Percentiles rank a stretch among this genome's conserved stretches.
These are phyloP conservation scores for Vespertilio murinus DNA, from an alignment of 2,797 vertebrate species.

Conservation along the genomic window DNA sequence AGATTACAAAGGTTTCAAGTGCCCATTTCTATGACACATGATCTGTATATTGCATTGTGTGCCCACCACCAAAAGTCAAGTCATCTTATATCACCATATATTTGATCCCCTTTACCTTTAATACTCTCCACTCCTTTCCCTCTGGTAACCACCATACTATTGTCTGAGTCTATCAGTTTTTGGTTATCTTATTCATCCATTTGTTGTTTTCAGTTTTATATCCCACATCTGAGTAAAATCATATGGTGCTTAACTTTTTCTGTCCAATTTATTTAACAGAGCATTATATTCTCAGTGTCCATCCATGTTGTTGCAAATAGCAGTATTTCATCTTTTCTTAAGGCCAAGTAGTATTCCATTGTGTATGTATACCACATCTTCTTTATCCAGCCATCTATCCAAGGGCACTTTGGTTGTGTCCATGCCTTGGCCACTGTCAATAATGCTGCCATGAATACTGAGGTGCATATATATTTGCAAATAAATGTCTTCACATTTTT, in stretches of 20 bases:
- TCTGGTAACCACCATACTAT: not conserved
- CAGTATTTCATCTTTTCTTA: not conserved
- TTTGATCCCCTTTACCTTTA: not conserved
- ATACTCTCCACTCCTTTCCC: not conserved
- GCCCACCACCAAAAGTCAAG: not conserved
- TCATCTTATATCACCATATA: not conserved
- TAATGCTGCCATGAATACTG: not conserved
- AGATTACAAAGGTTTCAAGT: not conserved
- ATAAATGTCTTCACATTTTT: not conserved
- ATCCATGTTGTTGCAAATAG: not conserved
- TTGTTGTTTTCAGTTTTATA: not conserved
- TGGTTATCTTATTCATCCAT: not conserved
- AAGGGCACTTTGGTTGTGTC: not conserved
- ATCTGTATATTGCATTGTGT: not conserved
- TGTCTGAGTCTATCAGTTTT: not conserved
- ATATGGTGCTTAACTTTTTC: not conserved
- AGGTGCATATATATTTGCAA: not conserved
- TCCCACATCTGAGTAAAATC: not conserved
- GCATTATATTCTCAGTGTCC: not conserved
- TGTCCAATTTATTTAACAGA: not conserved
- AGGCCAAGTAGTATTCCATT: not conserved
- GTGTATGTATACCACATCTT: not conserved
- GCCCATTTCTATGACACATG: not conserved
- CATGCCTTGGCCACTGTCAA: not conserved
- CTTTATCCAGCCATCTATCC: not conserved